A percentile compares a stretch with the other conserved stretches of the same genome.
Conservation (phyloP, 2,888 invertebrate genomes). For the Melanchra persicariae region DNA sequence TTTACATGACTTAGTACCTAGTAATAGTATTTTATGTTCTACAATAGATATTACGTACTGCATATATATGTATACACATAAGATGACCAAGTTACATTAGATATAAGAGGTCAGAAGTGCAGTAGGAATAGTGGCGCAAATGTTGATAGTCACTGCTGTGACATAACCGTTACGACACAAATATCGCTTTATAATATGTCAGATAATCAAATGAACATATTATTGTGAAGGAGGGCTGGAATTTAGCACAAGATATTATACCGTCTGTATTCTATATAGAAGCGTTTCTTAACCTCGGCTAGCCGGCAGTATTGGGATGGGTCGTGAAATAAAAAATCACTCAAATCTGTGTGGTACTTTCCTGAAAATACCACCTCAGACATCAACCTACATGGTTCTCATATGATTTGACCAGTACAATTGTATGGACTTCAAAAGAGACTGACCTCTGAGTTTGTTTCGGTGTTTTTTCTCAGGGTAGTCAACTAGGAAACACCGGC, state of each 20-base stretch:
- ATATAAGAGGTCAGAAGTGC: conserved; percentile 73
- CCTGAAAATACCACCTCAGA: too few relatives aligned
- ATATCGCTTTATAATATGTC: not conserved
- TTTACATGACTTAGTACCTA: too few relatives aligned
- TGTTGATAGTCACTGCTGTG: conserved; percentile 24
- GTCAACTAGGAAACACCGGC: too few relatives aligned
- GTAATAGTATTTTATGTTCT: not conserved
- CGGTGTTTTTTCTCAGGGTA: too few relatives aligned
- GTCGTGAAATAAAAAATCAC: too few relatives aligned
- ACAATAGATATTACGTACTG: not conserved
- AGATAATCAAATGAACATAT: conserved; percentile 26
- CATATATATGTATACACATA: conserved; percentile 1
- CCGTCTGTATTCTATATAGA: not conserved
- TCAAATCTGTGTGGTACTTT: too few relatives aligned
- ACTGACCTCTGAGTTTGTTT: too few relatives aligned
- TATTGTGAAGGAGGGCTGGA: not conserved
- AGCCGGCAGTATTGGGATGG: too few relatives aligned
- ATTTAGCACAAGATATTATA: not conserved
- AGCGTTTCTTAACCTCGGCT: too few relatives aligned
- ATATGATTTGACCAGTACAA: too few relatives aligned
- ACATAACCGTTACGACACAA: conserved; percentile 23
- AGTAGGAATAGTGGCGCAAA: conserved; percentile 65
- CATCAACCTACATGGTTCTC: too few relatives aligned
- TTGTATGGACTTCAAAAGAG: too few relatives aligned
- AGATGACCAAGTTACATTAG: conserved; percentile 62